Base-by-base conservation (phyloP, 2,113 vertebrate genomes). In the Tor tambroides region DNA sequence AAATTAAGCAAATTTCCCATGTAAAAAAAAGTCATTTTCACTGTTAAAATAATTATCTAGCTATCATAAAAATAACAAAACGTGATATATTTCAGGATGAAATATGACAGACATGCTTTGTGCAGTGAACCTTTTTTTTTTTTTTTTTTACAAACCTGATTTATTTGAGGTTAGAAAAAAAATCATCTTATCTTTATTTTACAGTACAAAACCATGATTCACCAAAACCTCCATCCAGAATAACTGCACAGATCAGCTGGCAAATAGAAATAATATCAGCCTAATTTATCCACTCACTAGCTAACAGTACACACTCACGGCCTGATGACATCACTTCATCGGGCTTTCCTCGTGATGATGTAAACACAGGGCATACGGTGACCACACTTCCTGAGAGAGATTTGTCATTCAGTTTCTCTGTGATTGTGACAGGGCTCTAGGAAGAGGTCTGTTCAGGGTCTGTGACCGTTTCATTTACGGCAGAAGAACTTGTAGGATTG, bases 391-490 rank as follows among this genome's bases (percentile, higher is more conserved):
- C 51, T 80, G 38, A 54, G n/a, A 32, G 38, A 54, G 26, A 35
- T n/a, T 11, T 15, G 32, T 28, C 2, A 71, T 56, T 41, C 4
- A 56, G 30, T 54, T 26, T 32, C 11, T 38, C 46, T n/a, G 28
- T 1, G 65, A 26, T 9, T 6, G 46, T 12, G 21, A n/a, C 15
- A 4, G 5, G 21, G 14, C 46, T 79, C 83, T 88, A 91, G 6
- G 59, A 67, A 19, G 83, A 59, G 12, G 38, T 5, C 26, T 32
- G 17, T 23, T 83, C n/a, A 12, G 38, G 80, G 63, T 78, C 87
- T 82, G 87, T 88, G 5, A 19, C 51, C 17, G 5, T 54, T 54
- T 54, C 51, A 17, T 54, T 54, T 0, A 54, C 17, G 5, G 15
- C 4, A 54, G 51, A 17, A 15, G 49, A 54, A 54, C 51, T 54